Conservation (phyloP, 2,888 invertebrate species). For the Carcina quercana region DNA sequence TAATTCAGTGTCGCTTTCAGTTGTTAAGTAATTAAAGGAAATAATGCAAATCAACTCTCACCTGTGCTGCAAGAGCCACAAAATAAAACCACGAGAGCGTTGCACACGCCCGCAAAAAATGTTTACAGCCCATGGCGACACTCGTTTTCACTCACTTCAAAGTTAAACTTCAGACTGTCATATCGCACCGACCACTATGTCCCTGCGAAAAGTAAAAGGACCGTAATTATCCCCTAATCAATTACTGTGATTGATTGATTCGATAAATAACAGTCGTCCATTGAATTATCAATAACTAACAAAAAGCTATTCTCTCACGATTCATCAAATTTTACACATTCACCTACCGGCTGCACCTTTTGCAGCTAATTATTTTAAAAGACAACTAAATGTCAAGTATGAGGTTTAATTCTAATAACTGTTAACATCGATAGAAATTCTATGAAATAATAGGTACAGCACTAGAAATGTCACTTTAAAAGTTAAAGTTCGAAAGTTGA, state of each 20-base stretch:
- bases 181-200: constrained; percentile 3
- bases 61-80: constrained; percentile 31
- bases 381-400: constrained; percentile 15
- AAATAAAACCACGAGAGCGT: constrained; percentile 30
- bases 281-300: constrained; percentile 10
- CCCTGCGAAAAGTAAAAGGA: constrained; percentile 7
- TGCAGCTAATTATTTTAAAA: constrained; percentile 14
- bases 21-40: no score
- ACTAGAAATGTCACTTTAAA: constrained; percentile 13
- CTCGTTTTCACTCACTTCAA: constrained; percentile 15
- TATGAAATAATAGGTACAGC: constrained; percentile 9
- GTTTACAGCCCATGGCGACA: constrained; percentile 36
- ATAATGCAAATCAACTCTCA: no score
- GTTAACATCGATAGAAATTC: constrained; percentile 4
- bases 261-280: constrained; percentile 1
- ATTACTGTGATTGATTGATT: constrained; percentile 7
- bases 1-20: no score
- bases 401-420: background rate
- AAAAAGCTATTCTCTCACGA: constrained; percentile 11
- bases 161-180: constrained; percentile 15
- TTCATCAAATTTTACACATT: constrained; percentile 15
- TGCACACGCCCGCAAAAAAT: constrained; percentile 36
- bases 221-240: constrained; percentile 8
- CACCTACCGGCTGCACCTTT: constrained; percentile 22
- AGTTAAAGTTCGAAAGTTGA: constrained; percentile 3